phyloP scores from a whole-genome alignment of 2,888 invertebrate genomes.

The Thalpophila matura region DNA sequence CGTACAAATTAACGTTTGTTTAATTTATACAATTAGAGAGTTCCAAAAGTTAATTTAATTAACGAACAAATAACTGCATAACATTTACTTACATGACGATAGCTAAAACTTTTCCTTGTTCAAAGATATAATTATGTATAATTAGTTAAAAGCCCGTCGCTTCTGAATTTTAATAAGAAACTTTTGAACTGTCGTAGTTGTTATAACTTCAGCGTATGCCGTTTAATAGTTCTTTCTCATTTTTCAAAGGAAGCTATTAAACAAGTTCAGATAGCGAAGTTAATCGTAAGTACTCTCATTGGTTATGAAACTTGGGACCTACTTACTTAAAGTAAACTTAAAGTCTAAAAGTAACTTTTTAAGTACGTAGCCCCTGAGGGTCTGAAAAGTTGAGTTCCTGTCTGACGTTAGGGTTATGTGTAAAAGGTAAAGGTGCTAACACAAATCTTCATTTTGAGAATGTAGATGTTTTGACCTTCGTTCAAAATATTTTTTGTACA shows the following conservation, averaged over 20 bases:
- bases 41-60: slow-evolving; percentile 52
- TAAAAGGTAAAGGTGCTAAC: slow-evolving; percentile 15
- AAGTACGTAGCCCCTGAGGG: not conserved
- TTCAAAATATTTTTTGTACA: too few species aligned
- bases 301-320: slow-evolving; percentile 36
- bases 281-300: slow-evolving; percentile 53
- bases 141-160: slow-evolving; percentile 56
- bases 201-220: slow-evolving; percentile 72
- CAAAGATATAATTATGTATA: slow-evolving; percentile 54
- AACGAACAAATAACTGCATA: slow-evolving; percentile 46
- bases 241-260: slow-evolving; percentile 72
- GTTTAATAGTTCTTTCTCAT: slow-evolving; percentile 74
- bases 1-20: slow-evolving; percentile 45
- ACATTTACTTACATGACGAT: slow-evolving; percentile 49
- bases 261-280: slow-evolving; percentile 65
- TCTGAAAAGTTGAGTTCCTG: not conserved
- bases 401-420: slow-evolving; percentile 27
- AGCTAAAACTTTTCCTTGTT: slow-evolving; percentile 43
- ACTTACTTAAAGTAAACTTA: slow-evolving; percentile 44
- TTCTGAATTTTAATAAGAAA: slow-evolving; percentile 71
- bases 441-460: slow-evolving; percentile 32
- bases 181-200: slow-evolving; percentile 72
- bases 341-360: slow-evolving; percentile 40
- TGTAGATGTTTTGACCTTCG: too few species aligned
- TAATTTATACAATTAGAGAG: slow-evolving; percentile 35